Percentiles rank a stretch among this genome's conserved stretches.
Conservation (phyloP, 2,797 vertebrate genomes). For the Coendou prehensilis region DNA sequence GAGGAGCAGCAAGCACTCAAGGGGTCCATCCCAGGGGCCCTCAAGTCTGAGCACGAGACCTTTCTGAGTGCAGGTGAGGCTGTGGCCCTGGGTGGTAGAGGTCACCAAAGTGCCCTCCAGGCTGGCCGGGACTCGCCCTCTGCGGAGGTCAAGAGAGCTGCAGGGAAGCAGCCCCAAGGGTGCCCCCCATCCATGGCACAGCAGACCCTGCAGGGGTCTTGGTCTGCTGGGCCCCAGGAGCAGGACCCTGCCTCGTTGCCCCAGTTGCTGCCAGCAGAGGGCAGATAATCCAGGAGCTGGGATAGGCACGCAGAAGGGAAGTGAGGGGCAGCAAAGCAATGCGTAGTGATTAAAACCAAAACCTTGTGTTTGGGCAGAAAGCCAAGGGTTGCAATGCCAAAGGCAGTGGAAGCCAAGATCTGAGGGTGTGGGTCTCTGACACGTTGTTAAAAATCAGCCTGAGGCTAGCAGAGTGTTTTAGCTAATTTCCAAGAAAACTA, state of each 20-base stretch:
- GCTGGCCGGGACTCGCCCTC: too few relatives aligned
- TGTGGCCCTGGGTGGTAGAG: not conserved
- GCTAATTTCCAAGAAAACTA: not conserved
- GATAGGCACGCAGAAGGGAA: too few relatives aligned
- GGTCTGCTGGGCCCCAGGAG: not conserved
- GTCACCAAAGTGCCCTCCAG: not conserved
- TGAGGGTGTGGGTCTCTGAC: not conserved
- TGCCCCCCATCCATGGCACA: not conserved
- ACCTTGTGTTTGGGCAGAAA: not conserved
- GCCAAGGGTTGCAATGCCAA: not conserved
- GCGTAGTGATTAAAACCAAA: not conserved
- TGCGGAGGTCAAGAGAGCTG: not conserved
- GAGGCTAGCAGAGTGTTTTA: not conserved
- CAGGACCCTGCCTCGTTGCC: not conserved
- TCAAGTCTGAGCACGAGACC: not conserved
- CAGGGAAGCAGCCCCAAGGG: not conserved
- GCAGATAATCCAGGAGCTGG: not conserved
- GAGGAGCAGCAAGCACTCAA: not conserved
- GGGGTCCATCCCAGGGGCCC: not conserved
- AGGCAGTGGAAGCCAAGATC: not conserved
- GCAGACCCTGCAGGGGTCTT: not conserved
- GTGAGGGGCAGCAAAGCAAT: too few relatives aligned
- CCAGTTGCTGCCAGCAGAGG: not conserved
- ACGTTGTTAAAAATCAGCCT: too few relatives aligned
- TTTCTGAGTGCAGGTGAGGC: fast-evolving